phyloP scores from a whole-genome alignment of 2,113 vertebrate genomes.

The Tetraodon nigroviridis region DNA sequence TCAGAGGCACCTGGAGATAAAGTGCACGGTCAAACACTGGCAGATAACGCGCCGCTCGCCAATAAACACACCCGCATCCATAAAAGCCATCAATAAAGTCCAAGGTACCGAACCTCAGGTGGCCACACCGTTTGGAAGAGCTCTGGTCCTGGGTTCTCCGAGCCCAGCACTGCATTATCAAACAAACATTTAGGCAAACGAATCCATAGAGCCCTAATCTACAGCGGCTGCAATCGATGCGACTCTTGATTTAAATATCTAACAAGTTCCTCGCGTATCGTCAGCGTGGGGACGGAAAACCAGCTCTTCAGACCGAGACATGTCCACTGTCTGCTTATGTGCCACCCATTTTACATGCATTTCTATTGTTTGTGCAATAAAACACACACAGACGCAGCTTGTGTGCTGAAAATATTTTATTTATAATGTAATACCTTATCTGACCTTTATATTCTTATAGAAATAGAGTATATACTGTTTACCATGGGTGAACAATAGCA shows the following conservation, averaged over 20 bases:
- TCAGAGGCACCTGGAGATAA: no score
- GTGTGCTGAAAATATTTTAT: conserved; percentile 78
- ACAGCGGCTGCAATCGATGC: conserved; percentile 22
- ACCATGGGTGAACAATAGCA: conserved; percentile 68
- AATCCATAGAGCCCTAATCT: conserved; percentile 41
- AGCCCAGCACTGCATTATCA: not conserved
- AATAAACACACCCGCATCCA: not conserved
- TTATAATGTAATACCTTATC: conserved; percentile 74
- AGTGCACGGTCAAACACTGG: no score
- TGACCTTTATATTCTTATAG: conserved; percentile 69
- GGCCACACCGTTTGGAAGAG: not conserved
- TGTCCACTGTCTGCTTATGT: not conserved
- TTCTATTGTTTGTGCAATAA: not conserved
- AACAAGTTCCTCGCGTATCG: conserved; percentile 14
- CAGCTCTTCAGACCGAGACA: conserved; percentile 9
- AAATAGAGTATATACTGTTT: conserved; percentile 63
- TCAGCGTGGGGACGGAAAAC: conserved; percentile 6
- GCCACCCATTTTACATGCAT: no score
- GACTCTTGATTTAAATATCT: conserved; percentile 23
- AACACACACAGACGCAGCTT: conserved; percentile 6
- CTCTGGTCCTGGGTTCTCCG: not conserved
- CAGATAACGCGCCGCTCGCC: not conserved
- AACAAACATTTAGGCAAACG: conserved; percentile 24
- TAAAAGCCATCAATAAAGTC: not conserved
- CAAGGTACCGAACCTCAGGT: not conserved